Evolutionary conservation across 1,140 invertebrate genomes (phyloP).

Genomic region (Bombus impatiens): DNA sequence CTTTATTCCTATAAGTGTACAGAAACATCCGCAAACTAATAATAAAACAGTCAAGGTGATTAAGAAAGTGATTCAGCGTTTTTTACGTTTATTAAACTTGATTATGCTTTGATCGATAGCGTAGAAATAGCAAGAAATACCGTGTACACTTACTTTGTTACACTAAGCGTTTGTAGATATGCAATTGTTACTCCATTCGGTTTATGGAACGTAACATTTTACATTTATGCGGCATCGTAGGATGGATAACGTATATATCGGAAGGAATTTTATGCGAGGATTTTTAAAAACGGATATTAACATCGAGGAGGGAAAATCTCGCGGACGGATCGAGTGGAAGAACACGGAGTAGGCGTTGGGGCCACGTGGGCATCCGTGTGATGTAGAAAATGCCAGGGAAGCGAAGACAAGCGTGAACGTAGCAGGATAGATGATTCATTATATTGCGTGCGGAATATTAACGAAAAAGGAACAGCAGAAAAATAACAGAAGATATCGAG

Average conservation of each 20-base stretch:
- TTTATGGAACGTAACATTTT: background rate
- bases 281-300: background rate
- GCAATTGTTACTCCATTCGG: background rate
- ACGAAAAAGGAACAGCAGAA: background rate
- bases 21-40: no score
- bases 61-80: no score
- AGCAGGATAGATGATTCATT: conserved; percentile 40
- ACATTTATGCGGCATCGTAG: background rate
- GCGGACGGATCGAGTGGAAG: conserved; percentile 1
- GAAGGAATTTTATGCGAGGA: background rate
- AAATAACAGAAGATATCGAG: background rate
- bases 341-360: conserved; percentile 24
- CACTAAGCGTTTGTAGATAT: background rate
- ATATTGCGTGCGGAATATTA: conserved; percentile 24
- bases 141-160: no score
- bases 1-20: no score
- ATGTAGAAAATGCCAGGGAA: conserved; percentile 45
- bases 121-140: no score
- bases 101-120: no score
- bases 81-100: no score
- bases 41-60: no score
- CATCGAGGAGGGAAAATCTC: conserved; percentile 22
- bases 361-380: conserved; percentile 46
- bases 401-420: conserved; percentile 32
- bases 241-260: background rate